Percentiles rank a stretch among this genome's conserved stretches.
Conservation (phyloP, 2,113 vertebrate species). For the Lonchura striata region DNA sequence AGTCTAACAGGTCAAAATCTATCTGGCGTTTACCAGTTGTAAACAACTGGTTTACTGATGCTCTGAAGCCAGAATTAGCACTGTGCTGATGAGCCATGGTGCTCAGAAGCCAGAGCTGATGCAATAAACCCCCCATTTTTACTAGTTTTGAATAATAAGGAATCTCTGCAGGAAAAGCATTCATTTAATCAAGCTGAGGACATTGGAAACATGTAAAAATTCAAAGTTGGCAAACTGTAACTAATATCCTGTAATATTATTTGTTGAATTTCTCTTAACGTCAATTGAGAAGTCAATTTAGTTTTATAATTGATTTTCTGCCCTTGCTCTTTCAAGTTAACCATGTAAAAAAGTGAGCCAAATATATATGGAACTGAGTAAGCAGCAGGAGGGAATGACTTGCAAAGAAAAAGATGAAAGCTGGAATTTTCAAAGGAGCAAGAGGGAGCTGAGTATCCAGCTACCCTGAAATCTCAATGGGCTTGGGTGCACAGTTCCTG, state of each 20-base stretch:
- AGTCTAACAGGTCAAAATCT: background rate
- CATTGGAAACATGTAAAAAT: conserved; percentile 30
- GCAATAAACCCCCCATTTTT: background rate
- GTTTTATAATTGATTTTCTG: conserved; percentile 70
- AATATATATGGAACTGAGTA: conserved; percentile 19
- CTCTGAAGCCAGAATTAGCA: background rate
- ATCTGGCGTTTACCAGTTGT: background rate
- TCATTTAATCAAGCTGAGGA: conserved; percentile 50
- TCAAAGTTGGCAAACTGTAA: conserved; percentile 51
- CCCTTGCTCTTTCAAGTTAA: conserved; percentile 65
- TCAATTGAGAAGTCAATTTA: conserved; percentile 69
- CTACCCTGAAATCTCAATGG: background rate
- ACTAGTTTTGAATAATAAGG: conserved; percentile 35
- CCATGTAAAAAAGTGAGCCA: conserved; percentile 48
- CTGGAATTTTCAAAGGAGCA: conserved; percentile 48
- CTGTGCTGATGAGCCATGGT: background rate
- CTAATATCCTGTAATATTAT: conserved; percentile 65
- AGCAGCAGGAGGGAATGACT: conserved; percentile 29
- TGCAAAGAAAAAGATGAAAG: conserved; percentile 48
- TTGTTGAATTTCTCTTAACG: conserved; percentile 65
- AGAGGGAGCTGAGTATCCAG: background rate
- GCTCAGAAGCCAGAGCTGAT: background rate
- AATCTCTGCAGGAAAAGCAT: background rate
- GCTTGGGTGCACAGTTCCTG: background rate
- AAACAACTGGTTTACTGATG: background rate